These are phyloP conservation scores for Varanus salvator DNA, from an alignment of 2,113 vertebrate species.

Conservation along the genomic window DNA sequence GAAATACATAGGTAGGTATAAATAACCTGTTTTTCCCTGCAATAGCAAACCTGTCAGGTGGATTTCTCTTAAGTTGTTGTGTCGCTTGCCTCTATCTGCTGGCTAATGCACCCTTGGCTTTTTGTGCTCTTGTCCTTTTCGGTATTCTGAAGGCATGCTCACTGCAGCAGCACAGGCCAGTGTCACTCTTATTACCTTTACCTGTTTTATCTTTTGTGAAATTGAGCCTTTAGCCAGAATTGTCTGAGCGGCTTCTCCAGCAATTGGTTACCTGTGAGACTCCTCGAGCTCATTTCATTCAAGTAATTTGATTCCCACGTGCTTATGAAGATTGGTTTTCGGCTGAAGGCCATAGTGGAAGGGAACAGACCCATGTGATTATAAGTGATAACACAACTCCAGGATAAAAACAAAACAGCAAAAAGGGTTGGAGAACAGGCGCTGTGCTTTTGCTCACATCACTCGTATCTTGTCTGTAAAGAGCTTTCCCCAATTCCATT, in stretches of 20 bases:
- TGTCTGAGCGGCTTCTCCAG: slow-evolving; percentile 76
- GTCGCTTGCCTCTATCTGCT: not conserved
- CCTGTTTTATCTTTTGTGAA: slow-evolving; percentile 83
- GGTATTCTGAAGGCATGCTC: slow-evolving; percentile 68
- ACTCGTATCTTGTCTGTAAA: not conserved
- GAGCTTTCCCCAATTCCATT: not conserved
- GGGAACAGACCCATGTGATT: slow-evolving; percentile 22
- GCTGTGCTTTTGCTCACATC: slow-evolving; percentile 22
- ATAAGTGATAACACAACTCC: slow-evolving; percentile 37
- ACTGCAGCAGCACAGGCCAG: slow-evolving; percentile 68
- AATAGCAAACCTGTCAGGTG: not conserved
- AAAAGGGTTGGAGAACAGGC: slow-evolving; percentile 23
- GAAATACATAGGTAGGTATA: not conserved
- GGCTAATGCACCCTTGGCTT: slow-evolving; percentile 25
- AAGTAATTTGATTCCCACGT: slow-evolving; percentile 79
- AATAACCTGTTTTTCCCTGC: not conserved
- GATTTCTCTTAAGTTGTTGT: not conserved
- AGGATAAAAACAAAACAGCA: slow-evolving; percentile 38
- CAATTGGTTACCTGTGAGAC: slow-evolving; percentile 75
- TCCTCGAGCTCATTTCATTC: slow-evolving; percentile 80
- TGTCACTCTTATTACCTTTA: slow-evolving; percentile 78
- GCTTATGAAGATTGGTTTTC: slow-evolving; percentile 76
- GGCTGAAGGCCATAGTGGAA: slow-evolving; percentile 3
- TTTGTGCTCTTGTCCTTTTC: slow-evolving; percentile 67
- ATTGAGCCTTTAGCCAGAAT: slow-evolving; percentile 77